These are phyloP conservation scores for Dendrolimus punctatus DNA, from an alignment of 1,140 invertebrate species.

Conservation along the genomic window DNA sequence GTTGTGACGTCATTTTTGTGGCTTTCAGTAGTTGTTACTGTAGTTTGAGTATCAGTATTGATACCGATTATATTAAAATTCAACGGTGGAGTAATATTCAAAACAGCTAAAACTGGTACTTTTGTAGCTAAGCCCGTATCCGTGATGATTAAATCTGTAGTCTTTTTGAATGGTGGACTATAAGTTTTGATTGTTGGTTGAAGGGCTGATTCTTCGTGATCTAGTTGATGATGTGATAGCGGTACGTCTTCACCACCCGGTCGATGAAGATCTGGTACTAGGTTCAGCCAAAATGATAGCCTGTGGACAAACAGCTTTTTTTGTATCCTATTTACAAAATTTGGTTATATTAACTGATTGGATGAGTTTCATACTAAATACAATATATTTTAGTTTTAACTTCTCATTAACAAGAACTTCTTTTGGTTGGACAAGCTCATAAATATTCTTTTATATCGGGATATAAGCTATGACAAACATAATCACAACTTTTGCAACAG, in stretches of 20 bases:
- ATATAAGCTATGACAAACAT: too few species aligned
- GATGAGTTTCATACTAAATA: too few species aligned
- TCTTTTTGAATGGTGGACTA: constrained; percentile 68
- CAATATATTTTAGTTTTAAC: too few species aligned
- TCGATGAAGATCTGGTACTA: constrained; percentile 96
- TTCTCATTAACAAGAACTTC: too few species aligned
- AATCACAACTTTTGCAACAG: too few species aligned
- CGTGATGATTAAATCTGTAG: constrained; percentile 69
- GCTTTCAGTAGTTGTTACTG: constrained; percentile 34
- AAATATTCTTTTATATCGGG: too few species aligned
- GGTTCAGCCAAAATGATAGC: constrained; percentile 96
- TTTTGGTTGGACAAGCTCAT: too few species aligned
- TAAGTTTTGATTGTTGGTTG: constrained; percentile 70
- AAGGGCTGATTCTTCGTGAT: constrained; percentile 77
- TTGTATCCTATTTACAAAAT: too few species aligned
- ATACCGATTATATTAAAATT: constrained; percentile 57
- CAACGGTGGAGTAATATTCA: constrained; percentile 57
- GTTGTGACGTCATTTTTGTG: constrained; percentile 65
- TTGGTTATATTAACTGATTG: too few species aligned
- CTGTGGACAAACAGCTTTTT: constrained; percentile 61
- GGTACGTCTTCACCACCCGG: constrained; percentile 89
- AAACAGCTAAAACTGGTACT: constrained; percentile 54
- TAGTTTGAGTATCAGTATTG: constrained; percentile 41
- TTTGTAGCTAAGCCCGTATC: constrained; percentile 52
- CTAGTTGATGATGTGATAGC: constrained; percentile 87